Evolutionary conservation across 2,888 invertebrate species (phyloP).

Genomic region (Eumacrocentrus americanus): DNA sequence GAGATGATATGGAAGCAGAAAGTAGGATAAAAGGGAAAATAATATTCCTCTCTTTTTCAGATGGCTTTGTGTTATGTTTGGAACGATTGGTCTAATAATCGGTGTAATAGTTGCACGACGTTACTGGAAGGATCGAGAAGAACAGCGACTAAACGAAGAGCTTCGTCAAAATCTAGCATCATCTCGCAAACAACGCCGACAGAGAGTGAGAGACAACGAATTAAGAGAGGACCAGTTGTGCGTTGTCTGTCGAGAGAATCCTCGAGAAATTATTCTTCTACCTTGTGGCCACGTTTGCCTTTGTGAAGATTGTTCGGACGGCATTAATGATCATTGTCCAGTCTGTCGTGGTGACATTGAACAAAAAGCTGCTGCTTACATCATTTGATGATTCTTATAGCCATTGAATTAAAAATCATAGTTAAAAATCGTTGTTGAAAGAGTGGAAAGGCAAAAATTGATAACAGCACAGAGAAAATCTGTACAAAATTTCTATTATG

Average conservation of each 20-base stretch:
- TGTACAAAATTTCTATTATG: constrained; percentile 5
- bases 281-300: constrained; percentile 91
- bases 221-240: constrained; percentile 73
- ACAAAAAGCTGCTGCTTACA: constrained; percentile 77
- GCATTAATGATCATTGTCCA: constrained; percentile 76
- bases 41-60: constrained; percentile 53
- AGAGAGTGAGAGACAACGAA: constrained; percentile 69
- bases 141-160: constrained; percentile 66
- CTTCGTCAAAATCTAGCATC: constrained; percentile 64
- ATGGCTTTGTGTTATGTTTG: constrained; percentile 65
- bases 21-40: no score
- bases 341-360: constrained; percentile 77
- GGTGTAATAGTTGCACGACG: constrained; percentile 63
- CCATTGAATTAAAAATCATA: no score
- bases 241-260: constrained; percentile 85
- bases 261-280: constrained; percentile 84
- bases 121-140: constrained; percentile 65
- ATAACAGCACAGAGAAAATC: no score
- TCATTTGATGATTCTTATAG: constrained; percentile 64
- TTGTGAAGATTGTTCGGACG: constrained; percentile 82
- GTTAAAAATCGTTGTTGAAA: no score
- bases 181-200: constrained; percentile 71
- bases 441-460: no score
- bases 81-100: constrained; percentile 65
- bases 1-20: no score